Percentiles rank a stretch among this genome's conserved stretches.
Conservation (phyloP, 2,888 invertebrate species). For the Melinopterus prodromus region DNA sequence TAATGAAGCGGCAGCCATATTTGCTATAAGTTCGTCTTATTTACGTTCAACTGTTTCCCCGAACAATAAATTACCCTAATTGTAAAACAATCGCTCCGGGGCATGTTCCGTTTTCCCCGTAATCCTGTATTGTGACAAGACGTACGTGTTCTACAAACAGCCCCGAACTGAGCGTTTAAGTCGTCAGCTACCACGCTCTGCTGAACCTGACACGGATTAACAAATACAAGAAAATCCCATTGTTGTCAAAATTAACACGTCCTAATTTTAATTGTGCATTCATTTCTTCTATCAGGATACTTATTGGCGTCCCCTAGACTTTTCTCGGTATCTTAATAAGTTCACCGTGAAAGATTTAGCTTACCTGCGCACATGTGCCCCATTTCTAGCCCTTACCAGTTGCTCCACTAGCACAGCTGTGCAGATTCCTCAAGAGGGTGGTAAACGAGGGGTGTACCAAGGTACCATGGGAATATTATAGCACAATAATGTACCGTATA, state of each 20-base stretch:
- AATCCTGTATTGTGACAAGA: background rate
- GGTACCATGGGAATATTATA: background rate
- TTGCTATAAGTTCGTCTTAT: no score
- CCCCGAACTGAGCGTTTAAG: background rate
- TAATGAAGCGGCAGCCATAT: no score
- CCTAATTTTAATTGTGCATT: background rate
- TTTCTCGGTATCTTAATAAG: constrained; percentile 15
- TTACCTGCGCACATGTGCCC: constrained; percentile 24
- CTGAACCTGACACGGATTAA: background rate
- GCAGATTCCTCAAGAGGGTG: background rate
- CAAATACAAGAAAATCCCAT: background rate
- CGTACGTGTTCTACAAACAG: background rate
- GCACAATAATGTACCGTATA: background rate
- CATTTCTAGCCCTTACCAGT: constrained; percentile 18
- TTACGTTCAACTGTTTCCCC: no score
- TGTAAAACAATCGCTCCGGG: background rate
- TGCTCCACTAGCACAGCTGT: constrained; percentile 6
- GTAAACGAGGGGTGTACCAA: background rate
- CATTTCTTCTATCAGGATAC: no score
- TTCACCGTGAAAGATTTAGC: constrained; percentile 16
- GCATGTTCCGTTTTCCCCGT: background rate
- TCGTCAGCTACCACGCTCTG: background rate
- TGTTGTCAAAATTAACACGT: background rate
- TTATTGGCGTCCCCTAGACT: background rate
- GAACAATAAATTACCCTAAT: background rate